phyloP scores from a whole-genome alignment of 2,797 vertebrate species.

The Apogon talboti region DNA sequence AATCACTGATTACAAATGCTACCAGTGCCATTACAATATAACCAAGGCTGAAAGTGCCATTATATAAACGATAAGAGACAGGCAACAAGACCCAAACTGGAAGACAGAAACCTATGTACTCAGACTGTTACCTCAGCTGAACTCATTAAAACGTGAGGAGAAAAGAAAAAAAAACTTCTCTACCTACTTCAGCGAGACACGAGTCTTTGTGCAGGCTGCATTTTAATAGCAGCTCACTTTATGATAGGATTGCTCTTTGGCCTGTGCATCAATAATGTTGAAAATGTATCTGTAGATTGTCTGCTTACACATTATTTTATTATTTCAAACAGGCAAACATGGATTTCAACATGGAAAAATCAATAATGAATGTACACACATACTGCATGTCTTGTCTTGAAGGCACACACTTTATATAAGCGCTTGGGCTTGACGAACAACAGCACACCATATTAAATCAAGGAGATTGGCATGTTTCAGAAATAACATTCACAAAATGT shows the following conservation, averaged over 20 bases:
- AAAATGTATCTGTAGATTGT: slow-evolving; percentile 47
- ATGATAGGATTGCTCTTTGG: slow-evolving; percentile 37
- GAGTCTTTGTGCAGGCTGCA: slow-evolving; percentile 24
- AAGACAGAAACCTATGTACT: slow-evolving; percentile 34
- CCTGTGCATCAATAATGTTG: slow-evolving; percentile 24
- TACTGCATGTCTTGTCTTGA: slow-evolving; percentile 16
- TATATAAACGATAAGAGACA: slow-evolving; percentile 56
- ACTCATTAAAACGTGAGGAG: slow-evolving; percentile 62
- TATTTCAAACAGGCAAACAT: slow-evolving; percentile 50
- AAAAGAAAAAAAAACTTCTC: slow-evolving; percentile 55
- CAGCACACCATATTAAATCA: slow-evolving; percentile 73
- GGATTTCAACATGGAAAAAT: slow-evolving; percentile 59
- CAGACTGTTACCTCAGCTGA: slow-evolving; percentile 51
- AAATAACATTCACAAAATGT: slow-evolving; percentile 73
- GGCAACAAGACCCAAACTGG: slow-evolving; percentile 38
- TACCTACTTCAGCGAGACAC: slow-evolving; percentile 33
- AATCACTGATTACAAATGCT: slow-evolving; percentile 72
- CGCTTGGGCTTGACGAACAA: slow-evolving; percentile 56
- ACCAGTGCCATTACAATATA: slow-evolving; percentile 49
- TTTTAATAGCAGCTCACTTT: slow-evolving; percentile 40
- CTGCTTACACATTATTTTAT: slow-evolving; percentile 53
- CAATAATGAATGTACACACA: slow-evolving; percentile 63
- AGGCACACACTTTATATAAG: slow-evolving; percentile 45
- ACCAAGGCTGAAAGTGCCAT: slow-evolving; percentile 44
- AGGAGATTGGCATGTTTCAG: slow-evolving; percentile 79